Evolutionary conservation across 2,113 vertebrate genomes (phyloP).

Genomic region (Pterocles gutturalis): DNA sequence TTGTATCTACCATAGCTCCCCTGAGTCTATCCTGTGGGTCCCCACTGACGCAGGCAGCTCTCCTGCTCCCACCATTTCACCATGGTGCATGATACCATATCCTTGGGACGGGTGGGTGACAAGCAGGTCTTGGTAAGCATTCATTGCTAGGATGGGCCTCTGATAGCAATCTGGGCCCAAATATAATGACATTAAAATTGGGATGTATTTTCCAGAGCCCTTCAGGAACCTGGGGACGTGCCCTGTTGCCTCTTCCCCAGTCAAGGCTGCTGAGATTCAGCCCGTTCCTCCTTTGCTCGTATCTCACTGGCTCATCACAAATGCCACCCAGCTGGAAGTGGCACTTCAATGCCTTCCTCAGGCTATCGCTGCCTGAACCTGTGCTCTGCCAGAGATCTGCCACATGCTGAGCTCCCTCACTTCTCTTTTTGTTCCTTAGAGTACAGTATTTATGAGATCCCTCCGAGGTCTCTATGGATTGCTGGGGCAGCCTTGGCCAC

Average conservation of each 20-base stretch:
- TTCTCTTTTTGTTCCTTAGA: background rate
- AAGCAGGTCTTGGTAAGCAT: background rate
- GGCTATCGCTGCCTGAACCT: background rate
- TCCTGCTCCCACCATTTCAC: background rate
- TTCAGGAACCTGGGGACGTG: background rate
- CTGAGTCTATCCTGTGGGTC: background rate
- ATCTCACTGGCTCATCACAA: background rate
- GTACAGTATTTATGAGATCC: background rate
- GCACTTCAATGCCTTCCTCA: background rate
- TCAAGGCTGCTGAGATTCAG: background rate
- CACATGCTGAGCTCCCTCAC: background rate
- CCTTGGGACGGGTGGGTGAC: background rate
- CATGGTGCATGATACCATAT: fast-evolving
- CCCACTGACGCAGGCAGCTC: background rate
- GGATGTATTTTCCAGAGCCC: background rate
- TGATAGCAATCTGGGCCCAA: background rate
- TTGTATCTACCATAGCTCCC: background rate
- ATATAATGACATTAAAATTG: background rate
- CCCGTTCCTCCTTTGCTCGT: background rate
- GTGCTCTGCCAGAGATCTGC: background rate
- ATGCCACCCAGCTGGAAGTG: background rate
- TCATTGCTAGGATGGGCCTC: background rate
- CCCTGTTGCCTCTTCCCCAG: background rate
- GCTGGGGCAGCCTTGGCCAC: background rate
- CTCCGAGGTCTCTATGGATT: background rate